These are phyloP conservation scores for Pterobdella sp. DNA, from an alignment of 2,888 invertebrate species.

Conservation along the genomic window DNA sequence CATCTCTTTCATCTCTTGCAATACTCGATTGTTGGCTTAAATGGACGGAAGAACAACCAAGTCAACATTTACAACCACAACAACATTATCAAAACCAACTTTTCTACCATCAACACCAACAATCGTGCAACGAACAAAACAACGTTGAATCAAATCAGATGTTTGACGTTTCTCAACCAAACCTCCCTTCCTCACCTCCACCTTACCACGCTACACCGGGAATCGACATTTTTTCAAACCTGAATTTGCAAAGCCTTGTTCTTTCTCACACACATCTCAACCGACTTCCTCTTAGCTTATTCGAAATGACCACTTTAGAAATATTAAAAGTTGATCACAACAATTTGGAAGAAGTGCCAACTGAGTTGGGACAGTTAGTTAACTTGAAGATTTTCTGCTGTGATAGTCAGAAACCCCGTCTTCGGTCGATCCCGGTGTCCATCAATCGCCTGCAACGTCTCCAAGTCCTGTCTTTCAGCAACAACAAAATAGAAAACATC, in stretches of 20 bases:
- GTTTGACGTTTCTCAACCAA: not conserved
- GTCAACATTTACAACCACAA: not conserved
- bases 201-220: conserved; percentile 24
- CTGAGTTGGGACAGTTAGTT: conserved; percentile 36
- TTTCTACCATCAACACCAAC: not conserved
- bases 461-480: conserved; percentile 39
- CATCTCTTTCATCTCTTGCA: conserved; percentile 35
- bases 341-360: conserved; percentile 38
- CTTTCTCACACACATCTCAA: conserved; percentile 37
- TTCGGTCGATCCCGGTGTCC: conserved; percentile 36
- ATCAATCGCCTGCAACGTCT: conserved; percentile 37
- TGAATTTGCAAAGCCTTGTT: conserved; percentile 37
- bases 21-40: conserved; percentile 37
- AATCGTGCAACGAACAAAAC: conserved; percentile 12
- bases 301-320: conserved; percentile 37
- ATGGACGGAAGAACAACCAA: conserved; percentile 17
- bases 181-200: conserved; percentile 18
- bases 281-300: conserved; percentile 36
- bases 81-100: conserved; percentile 2
- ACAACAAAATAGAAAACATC: conserved; percentile 39
- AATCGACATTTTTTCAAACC: conserved; percentile 33
- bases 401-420: conserved; percentile 38
- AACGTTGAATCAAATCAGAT: not conserved
- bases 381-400: conserved; percentile 37
- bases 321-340: conserved; percentile 39